Conservation (phyloP, 2,113 vertebrate species). For the Rutilus rutilus region DNA sequence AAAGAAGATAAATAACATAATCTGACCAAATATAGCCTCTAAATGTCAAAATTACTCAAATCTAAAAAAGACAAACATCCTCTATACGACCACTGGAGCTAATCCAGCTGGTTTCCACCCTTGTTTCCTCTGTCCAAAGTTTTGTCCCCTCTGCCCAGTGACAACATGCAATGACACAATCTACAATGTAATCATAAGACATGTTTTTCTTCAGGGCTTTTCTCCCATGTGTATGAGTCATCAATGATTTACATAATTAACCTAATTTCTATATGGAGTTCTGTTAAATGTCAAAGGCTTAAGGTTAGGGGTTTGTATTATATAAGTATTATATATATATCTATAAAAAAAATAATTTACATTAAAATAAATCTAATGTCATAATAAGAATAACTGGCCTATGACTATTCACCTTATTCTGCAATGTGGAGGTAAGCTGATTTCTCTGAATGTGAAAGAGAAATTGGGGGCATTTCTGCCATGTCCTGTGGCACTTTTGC, state of each 20-base stretch:
- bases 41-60: neutral
- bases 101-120: neutral
- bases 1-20: neutral
- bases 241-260: neutral
- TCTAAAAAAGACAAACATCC: neutral
- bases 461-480: neutral
- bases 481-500: neutral
- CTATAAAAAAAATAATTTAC: no score
- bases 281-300: neutral
- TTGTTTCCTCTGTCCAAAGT: neutral
- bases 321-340: neutral
- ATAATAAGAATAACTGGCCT: no score
- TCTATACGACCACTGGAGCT: neutral
- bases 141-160: neutral
- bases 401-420: no score
- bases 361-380: no score
- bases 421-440: no score
- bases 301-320: neutral
- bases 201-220: neutral
- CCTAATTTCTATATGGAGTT: neutral
- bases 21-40: neutral
- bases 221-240: neutral
- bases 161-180: slow-evolving; percentile 19
- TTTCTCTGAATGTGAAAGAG: no score
- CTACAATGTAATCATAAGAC: neutral